Percentiles rank a stretch among this genome's conserved stretches.
phyloP scores from a whole-genome alignment of 1,140 invertebrate species.

The Drosophila lini region DNA sequence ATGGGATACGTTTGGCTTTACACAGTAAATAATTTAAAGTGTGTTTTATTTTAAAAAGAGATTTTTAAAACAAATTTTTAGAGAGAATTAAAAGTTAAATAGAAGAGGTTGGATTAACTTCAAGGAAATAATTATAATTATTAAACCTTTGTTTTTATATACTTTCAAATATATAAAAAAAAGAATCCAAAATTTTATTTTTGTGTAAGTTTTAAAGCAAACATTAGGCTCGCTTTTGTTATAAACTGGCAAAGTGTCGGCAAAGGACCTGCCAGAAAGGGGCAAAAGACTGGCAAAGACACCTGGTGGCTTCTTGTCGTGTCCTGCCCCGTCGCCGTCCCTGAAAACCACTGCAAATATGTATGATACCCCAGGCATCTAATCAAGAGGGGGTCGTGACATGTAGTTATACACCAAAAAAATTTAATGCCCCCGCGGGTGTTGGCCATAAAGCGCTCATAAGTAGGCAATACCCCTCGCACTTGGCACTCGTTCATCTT shows the following conservation, averaged over 20 bases:
- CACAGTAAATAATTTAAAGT: not conserved
- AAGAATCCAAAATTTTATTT: too few relatives aligned
- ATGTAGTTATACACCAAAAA: conserved; percentile 1
- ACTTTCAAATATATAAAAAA: too few relatives aligned
- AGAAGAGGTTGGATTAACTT: not conserved
- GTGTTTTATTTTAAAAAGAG: not conserved
- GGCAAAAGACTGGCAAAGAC: conserved; percentile 20
- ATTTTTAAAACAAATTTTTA: not conserved
- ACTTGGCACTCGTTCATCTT: conserved; percentile 8
- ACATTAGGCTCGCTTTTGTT: conserved; percentile 50
- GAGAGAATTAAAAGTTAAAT: not conserved
- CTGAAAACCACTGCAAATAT: conserved; percentile 52
- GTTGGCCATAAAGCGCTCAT: conserved; percentile 47
- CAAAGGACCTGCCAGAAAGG: conserved; percentile 17
- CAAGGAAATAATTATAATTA: not conserved
- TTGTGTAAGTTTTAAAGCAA: conserved; percentile 70
- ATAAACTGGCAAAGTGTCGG: conserved; percentile 55
- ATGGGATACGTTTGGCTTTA: not conserved
- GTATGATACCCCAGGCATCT: conserved; percentile 27
- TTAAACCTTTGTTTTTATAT: not conserved
- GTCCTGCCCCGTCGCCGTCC: conserved; percentile 21
- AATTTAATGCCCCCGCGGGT: conserved; percentile 32
- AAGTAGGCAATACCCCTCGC: conserved; percentile 60
- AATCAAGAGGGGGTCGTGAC: conserved; percentile 44
- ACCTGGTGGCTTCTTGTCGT: conserved; percentile 30